phyloP scores from a whole-genome alignment of 2,888 invertebrate genomes.

The Coleophora flavipennella region DNA sequence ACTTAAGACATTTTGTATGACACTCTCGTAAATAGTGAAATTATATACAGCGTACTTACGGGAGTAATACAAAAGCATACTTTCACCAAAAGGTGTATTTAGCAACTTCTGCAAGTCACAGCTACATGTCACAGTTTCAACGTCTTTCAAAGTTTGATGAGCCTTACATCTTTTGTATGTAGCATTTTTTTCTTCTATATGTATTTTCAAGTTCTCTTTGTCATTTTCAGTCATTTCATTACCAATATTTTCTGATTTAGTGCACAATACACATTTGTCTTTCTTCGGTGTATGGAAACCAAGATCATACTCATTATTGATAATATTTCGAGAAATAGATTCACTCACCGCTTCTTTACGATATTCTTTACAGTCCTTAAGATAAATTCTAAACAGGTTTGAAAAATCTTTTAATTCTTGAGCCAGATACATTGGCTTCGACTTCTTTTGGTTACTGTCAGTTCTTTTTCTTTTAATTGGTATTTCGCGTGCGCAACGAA shows the following conservation, averaged over 20 bases:
- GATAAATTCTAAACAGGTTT: slow-evolving; percentile 9
- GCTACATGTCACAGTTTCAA: slow-evolving; percentile 1
- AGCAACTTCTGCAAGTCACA: slow-evolving; percentile 23
- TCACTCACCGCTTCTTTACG: slow-evolving; percentile 1
- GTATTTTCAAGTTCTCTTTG: neutral
- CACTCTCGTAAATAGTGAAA: slow-evolving; percentile 23
- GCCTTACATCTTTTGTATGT: neutral
- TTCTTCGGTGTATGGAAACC: too few species aligned
- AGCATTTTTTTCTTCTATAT: slow-evolving; percentile 1
- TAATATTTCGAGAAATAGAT: slow-evolving; percentile 6
- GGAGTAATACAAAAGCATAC: slow-evolving; percentile 18
- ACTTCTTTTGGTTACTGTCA: too few species aligned
- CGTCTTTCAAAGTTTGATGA: slow-evolving; percentile 4
- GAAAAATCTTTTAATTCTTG: slow-evolving; percentile 9
- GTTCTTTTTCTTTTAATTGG: too few species aligned
- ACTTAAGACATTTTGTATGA: slow-evolving; percentile 18
- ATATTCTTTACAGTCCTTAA: slow-evolving; percentile 2
- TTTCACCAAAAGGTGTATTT: slow-evolving; percentile 19
- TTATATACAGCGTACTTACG: slow-evolving; percentile 25
- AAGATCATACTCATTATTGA: slow-evolving; percentile 7
- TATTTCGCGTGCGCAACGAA: too few species aligned
- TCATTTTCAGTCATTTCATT: neutral
- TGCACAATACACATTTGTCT: slow-evolving; percentile 12
- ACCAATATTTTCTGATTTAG: slow-evolving; percentile 2
- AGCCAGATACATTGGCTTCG: slow-evolving; percentile 8